phyloP scores from a whole-genome alignment of 2,888 invertebrate species.

The Unio delphinus region DNA sequence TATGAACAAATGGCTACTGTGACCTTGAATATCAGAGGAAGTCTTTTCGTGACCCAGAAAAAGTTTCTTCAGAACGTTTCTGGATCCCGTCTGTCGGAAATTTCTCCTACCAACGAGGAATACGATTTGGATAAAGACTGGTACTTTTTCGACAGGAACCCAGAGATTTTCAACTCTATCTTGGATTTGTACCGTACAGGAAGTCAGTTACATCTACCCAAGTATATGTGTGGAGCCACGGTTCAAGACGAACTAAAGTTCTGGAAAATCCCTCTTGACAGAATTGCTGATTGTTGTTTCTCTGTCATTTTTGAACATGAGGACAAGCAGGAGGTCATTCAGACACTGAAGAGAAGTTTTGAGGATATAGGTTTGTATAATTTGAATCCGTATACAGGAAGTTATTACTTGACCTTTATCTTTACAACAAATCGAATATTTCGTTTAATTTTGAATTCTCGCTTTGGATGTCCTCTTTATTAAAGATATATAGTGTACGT shows the following conservation, averaged over 20 bases:
- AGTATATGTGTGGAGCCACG: conserved; percentile 29
- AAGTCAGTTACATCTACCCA: conserved; percentile 34
- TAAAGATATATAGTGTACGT: no score
- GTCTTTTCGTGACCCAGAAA: conserved; percentile 27
- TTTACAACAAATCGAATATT: no score
- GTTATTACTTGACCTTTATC: no score
- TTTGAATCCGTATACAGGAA: no score
- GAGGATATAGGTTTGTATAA: not conserved
- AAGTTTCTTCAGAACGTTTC: conserved; percentile 24
- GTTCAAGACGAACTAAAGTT: conserved; percentile 47
- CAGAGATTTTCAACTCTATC: conserved; percentile 48
- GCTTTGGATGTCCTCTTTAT: no score
- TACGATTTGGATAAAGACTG: conserved; percentile 33
- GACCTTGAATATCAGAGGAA: conserved; percentile 35
- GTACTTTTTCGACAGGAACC: conserved; percentile 58
- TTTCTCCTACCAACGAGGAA: conserved; percentile 20
- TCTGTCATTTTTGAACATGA: conserved; percentile 10
- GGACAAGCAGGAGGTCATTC: conserved; percentile 5
- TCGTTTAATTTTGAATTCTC: no score
- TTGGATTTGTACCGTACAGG: conserved; percentile 56
- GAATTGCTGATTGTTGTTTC: conserved; percentile 14
- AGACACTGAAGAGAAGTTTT: conserved; percentile 6
- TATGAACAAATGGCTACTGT: conserved; percentile 11
- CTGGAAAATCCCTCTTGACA: conserved; percentile 47
- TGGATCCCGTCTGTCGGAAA: conserved; percentile 27